Conservation (phyloP, 2,888 invertebrate genomes). For the Sabatieria punctata region DNA sequence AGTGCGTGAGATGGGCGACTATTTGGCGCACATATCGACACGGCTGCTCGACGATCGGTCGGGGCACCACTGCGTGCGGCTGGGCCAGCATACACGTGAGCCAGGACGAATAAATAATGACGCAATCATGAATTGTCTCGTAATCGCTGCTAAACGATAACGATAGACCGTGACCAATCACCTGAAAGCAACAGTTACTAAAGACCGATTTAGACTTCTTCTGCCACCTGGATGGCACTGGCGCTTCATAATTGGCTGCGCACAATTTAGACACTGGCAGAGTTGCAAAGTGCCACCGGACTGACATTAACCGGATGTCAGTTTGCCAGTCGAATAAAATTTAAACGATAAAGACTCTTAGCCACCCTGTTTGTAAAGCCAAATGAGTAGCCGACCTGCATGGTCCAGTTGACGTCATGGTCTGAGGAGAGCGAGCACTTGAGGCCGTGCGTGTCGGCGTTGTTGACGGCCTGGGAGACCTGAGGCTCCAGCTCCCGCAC, state of each 20-base stretch:
- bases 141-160: slow-evolving; percentile 66
- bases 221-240: too few species aligned
- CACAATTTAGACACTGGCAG: too few species aligned
- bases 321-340: too few species aligned
- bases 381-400: slow-evolving; percentile 64
- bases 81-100: slow-evolving; percentile 55
- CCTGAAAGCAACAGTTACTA: too few species aligned
- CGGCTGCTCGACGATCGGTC: slow-evolving; percentile 69
- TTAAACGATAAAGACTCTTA: too few species aligned
- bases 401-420: slow-evolving; percentile 47
- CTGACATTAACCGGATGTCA: too few species aligned
- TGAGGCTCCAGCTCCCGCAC: too few species aligned
- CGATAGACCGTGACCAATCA: slow-evolving; percentile 76
- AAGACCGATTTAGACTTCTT: too few species aligned
- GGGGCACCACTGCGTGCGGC: slow-evolving; percentile 70
- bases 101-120: slow-evolving; percentile 93
- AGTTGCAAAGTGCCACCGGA: too few species aligned
- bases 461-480: too few species aligned
- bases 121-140: slow-evolving; percentile 84
- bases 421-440: slow-evolving; percentile 39
- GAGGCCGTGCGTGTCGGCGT: not conserved
- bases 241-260: too few species aligned
- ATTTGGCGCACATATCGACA: slow-evolving; percentile 76
- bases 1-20: slow-evolving; percentile 74
- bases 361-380: too few species aligned